Conservation (phyloP, 1,140 invertebrate species). For the Chrysoperla carnea region DNA sequence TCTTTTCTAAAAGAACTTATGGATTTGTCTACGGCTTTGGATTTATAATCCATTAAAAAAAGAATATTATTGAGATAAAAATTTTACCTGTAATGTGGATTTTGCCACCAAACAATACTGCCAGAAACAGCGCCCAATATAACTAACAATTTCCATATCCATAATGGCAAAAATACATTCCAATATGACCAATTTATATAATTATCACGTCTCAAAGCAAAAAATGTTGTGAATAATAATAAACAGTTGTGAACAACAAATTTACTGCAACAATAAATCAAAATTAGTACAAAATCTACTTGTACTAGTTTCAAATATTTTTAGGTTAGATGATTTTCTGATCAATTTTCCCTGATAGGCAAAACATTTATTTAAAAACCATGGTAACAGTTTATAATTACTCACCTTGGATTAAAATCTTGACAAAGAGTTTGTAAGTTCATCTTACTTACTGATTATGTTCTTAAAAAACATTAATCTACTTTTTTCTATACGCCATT, state of each 20-base stretch:
- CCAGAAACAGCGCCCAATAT: slow-evolving; percentile 76
- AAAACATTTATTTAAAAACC: slow-evolving; percentile 2
- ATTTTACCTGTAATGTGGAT: slow-evolving; percentile 74
- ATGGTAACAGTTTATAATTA: slow-evolving; percentile 5
- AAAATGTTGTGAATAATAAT: slow-evolving; percentile 74
- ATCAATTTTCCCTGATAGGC: slow-evolving; percentile 1
- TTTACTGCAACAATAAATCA: slow-evolving; percentile 52
- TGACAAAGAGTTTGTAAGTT: slow-evolving; percentile 80
- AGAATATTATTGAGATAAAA: neutral
- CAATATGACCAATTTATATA: slow-evolving; percentile 82
- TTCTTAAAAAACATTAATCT: no score
- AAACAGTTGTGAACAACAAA: slow-evolving; percentile 89
- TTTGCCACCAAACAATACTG: slow-evolving; percentile 85
- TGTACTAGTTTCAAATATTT: slow-evolving; percentile 1
- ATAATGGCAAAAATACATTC: slow-evolving; percentile 86
- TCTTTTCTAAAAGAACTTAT: no score
- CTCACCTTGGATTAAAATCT: slow-evolving; percentile 82
- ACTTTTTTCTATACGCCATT: no score
- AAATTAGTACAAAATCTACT: slow-evolving; percentile 5
- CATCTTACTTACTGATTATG: slow-evolving; percentile 28
- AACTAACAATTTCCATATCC: slow-evolving; percentile 91
- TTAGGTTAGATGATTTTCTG: slow-evolving; percentile 5
- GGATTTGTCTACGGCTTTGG: no score
- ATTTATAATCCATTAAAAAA: neutral
- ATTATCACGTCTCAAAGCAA: slow-evolving; percentile 77